A percentile compares a stretch with the other conserved stretches of the same genome.
phyloP scores from a whole-genome alignment of 2,113 vertebrate genomes.

The Saccopteryx leptura region DNA sequence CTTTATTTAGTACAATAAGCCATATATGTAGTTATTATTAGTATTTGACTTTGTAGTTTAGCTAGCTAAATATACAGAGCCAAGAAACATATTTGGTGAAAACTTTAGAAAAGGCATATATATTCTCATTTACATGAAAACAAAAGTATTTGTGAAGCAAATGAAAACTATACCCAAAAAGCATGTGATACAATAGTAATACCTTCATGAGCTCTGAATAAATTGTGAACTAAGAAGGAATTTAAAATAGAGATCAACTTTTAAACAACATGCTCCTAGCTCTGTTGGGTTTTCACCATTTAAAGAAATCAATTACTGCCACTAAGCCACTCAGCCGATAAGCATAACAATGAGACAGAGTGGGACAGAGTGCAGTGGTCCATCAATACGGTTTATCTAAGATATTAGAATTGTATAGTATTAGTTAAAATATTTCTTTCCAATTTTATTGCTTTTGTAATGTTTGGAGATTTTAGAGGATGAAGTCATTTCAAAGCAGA shows the following conservation, averaged over 20 bases:
- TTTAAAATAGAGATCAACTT: slow-evolving; percentile 28
- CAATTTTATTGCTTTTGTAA: neutral
- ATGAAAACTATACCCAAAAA: neutral
- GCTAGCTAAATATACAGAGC: neutral
- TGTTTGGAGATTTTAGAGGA: neutral
- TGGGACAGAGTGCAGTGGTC: neutral
- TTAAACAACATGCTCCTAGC: neutral
- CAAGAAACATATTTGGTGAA: neutral
- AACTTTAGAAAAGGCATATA: neutral
- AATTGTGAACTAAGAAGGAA: neutral
- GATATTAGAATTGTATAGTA: neutral
- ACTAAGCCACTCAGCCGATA: neutral
- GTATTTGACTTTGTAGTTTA: neutral
- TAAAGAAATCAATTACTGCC: neutral
- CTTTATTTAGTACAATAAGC: slow-evolving; percentile 16
- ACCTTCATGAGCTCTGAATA: slow-evolving; percentile 20
- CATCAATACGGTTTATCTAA: neutral
- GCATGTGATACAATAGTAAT: neutral
- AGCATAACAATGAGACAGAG: neutral
- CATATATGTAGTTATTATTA: neutral
- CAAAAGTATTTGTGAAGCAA: slow-evolving; percentile 65
- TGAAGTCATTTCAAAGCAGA: neutral
- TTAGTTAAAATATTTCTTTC: slow-evolving; percentile 61
- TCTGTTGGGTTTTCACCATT: slow-evolving; percentile 1
- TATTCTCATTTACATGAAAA: neutral